Evolutionary conservation across 1,140 invertebrate genomes (phyloP).

Genomic region (Arctopsyche grandis): DNA sequence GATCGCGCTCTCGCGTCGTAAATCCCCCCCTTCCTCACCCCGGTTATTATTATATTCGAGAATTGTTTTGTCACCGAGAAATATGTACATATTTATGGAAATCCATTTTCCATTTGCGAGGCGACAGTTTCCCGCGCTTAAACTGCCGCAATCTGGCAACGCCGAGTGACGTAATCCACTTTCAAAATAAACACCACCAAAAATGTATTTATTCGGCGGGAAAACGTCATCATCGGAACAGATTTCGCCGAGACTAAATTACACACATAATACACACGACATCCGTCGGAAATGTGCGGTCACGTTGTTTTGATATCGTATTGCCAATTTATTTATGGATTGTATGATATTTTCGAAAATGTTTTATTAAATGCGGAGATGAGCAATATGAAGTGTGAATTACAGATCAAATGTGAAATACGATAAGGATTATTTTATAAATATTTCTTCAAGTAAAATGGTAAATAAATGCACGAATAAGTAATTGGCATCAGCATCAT

Average conservation of each 20-base stretch:
- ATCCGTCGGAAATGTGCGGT: background rate
- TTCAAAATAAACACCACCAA: constrained; percentile 33
- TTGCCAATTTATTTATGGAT: no score
- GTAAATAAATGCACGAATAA: no score
- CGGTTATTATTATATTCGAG: background rate
- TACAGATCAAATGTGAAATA: no score
- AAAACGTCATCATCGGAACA: background rate
- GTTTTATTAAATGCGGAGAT: no score
- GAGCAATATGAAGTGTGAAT: no score
- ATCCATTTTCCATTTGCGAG: constrained; percentile 27
- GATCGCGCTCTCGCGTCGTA: background rate
- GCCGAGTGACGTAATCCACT: constrained; percentile 31
- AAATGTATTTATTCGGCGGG: background rate
- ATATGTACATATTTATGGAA: constrained; percentile 34
- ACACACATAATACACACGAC: background rate
- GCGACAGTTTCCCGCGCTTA: background rate
- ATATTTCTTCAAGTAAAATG: no score
- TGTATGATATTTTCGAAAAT: no score
- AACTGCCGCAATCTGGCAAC: constrained; percentile 35
- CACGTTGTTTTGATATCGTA: no score
- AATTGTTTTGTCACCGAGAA: background rate
- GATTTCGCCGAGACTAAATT: background rate
- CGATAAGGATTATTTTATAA: no score
- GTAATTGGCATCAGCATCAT: no score
- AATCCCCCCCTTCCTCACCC: background rate